These are phyloP conservation scores for Macrobrachium nipponense DNA, from an alignment of 1,140 invertebrate genomes.

Conservation along the genomic window DNA sequence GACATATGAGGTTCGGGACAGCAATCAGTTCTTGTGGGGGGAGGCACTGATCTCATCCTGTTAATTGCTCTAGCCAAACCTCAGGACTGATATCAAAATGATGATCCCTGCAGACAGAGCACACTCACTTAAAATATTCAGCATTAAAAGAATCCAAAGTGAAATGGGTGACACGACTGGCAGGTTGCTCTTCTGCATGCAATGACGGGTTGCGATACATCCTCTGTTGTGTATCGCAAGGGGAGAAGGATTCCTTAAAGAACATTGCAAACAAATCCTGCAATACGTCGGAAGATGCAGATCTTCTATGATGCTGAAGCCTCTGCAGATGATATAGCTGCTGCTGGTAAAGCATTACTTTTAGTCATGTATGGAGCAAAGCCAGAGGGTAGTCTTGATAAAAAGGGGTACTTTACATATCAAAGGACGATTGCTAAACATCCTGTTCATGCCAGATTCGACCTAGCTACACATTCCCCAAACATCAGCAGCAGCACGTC, in stretches of 20 bases:
- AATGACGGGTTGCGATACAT: conserved; percentile 44
- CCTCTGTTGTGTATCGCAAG: no score
- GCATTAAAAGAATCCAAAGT: conserved; percentile 31
- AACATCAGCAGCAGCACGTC: not conserved
- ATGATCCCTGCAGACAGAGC: conserved; percentile 40
- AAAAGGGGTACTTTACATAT: no score
- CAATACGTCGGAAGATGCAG: conserved; percentile 20
- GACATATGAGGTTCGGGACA: no score
- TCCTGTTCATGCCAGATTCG: not conserved
- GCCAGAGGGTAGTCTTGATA: no score
- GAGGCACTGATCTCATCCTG: no score
- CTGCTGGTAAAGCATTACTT: not conserved
- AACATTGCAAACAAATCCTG: conserved; percentile 25
- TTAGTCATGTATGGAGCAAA: no score
- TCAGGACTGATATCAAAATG: conserved; percentile 27
- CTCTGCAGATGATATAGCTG: conserved; percentile 31
- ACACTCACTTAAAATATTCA: conserved; percentile 26
- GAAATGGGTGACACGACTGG: conserved; percentile 30
- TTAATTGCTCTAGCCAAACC: conserved; percentile 47
- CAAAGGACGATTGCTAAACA: not conserved
- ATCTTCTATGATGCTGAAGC: conserved; percentile 9
- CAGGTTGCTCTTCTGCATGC: conserved; percentile 49
- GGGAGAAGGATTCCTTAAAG: no score
- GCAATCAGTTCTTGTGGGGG: no score
- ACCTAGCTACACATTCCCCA: conserved; percentile 1